phyloP scores from a whole-genome alignment of 2,797 vertebrate species.

The Anabacerthia variegaticeps region DNA sequence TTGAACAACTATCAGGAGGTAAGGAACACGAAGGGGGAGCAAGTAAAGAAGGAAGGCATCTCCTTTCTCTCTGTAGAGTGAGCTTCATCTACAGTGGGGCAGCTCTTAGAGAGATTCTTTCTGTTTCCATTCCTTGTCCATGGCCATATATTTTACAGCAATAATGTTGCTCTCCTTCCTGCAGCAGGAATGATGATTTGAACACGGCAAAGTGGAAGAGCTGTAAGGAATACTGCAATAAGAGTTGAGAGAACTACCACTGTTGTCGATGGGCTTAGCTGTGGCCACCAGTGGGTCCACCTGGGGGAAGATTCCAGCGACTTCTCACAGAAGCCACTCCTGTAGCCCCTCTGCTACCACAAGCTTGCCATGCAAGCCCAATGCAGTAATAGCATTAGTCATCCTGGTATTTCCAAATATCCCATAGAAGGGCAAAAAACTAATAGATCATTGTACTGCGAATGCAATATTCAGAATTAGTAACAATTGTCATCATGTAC shows the following conservation, averaged over 20 bases:
- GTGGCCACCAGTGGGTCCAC: neutral
- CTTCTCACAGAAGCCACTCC: neutral
- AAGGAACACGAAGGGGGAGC: neutral
- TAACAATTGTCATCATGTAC: neutral
- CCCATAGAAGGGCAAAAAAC: neutral
- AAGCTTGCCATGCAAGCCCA: neutral
- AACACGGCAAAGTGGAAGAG: neutral
- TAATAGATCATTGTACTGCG: fast-evolving
- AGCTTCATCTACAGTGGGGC: neutral
- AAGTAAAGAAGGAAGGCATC: neutral
- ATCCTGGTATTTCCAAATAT: neutral
- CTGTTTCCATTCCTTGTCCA: neutral
- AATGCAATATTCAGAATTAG: neutral
- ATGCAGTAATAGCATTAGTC: neutral
- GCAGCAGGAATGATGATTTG: neutral
- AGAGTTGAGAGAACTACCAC: neutral
- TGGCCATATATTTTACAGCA: neutral
- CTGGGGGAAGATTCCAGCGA: neutral
- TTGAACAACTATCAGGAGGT: neutral
- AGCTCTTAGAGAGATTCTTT: neutral
- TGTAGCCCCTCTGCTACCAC: neutral
- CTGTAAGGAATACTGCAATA: neutral
- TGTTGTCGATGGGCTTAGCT: fast-evolving
- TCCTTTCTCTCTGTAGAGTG: fast-evolving
- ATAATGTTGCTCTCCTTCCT: neutral